A percentile compares a stretch with the other conserved stretches of the same genome.
Evolutionary conservation across 2,797 vertebrate genomes (phyloP).

Genomic region (Neoniphon sammara): DNA sequence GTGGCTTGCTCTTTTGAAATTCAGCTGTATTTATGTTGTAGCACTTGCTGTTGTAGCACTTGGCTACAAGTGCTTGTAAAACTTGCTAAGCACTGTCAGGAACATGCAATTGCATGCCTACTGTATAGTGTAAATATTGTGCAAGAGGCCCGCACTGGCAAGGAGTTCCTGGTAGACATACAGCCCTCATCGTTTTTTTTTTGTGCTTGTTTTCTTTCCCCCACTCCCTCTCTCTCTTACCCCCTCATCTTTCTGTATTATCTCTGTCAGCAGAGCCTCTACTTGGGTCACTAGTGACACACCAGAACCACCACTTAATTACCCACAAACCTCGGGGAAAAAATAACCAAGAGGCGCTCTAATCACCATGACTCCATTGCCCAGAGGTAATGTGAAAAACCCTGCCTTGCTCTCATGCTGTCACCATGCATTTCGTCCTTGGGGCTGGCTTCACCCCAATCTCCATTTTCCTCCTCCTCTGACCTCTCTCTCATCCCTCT

Average conservation of each 20-base stretch:
- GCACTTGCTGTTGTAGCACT: slow-evolving; percentile 36
- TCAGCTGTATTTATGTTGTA: slow-evolving; percentile 51
- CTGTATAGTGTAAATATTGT: slow-evolving; percentile 40
- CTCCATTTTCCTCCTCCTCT: slow-evolving; percentile 46
- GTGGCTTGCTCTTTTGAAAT: slow-evolving; percentile 3
- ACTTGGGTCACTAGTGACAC: slow-evolving; percentile 58
- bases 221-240: slow-evolving; percentile 21
- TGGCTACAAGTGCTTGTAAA: slow-evolving; percentile 13
- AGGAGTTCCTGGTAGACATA: slow-evolving; percentile 31
- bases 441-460: slow-evolving; percentile 22
- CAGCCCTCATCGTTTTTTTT: not conserved
- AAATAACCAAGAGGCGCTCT: slow-evolving; percentile 51
- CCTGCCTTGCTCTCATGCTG: slow-evolving; percentile 50
- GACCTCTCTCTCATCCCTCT: slow-evolving; percentile 56
- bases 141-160: slow-evolving; percentile 19
- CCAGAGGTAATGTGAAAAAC: slow-evolving; percentile 53
- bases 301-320: slow-evolving; percentile 60
- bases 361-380: slow-evolving; percentile 54
- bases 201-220: not conserved
- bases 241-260: slow-evolving; percentile 26
- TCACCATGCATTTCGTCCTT: slow-evolving; percentile 61
- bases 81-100: slow-evolving; percentile 25
- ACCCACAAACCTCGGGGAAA: slow-evolving; percentile 51
- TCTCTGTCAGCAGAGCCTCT: slow-evolving; percentile 46
- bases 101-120: slow-evolving; percentile 22